phyloP scores from a whole-genome alignment of 2,113 vertebrate genomes.

The Thunnus maccoyii region DNA sequence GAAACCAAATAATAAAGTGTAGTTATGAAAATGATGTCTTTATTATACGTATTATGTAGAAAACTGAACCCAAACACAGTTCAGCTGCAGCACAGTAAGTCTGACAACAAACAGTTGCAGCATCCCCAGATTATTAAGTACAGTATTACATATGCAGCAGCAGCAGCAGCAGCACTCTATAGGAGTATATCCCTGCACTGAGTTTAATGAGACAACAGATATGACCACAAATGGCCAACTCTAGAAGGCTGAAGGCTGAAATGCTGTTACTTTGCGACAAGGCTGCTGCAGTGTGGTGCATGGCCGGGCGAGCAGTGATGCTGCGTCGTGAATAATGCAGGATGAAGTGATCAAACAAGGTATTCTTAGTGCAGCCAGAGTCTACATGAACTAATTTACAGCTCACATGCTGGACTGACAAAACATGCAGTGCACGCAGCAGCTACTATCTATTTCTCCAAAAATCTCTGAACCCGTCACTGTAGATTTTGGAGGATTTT shows the following conservation, averaged over 20 bases:
- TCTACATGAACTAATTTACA: slow-evolving; percentile 31
- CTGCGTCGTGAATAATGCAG: slow-evolving; percentile 68
- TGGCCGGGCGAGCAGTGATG: slow-evolving; percentile 18
- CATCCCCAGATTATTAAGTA: not conserved
- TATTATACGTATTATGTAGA: too few species aligned
- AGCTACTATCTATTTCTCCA: not conserved
- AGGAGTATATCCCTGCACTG: not conserved
- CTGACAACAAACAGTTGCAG: not conserved
- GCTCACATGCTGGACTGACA: not conserved
- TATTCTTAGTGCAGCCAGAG: slow-evolving; percentile 20
- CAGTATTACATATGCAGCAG: not conserved
- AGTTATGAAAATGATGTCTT: too few species aligned
- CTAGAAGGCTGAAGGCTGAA: not conserved
- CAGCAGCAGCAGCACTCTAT: too few species aligned
- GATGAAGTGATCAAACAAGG: slow-evolving; percentile 25
- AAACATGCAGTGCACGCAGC: not conserved
- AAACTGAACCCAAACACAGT: too few species aligned
- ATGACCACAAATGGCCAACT: not conserved
- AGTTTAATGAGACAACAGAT: not conserved
- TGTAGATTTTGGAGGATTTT: not conserved
- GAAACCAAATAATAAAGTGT: too few species aligned
- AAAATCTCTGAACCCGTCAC: not conserved
- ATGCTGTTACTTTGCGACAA: not conserved
- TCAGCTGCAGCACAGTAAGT: not conserved
- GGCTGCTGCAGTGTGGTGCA: slow-evolving; percentile 55